Conservation (phyloP, 2,797 vertebrate genomes). For the Sternotherus odoratus region DNA sequence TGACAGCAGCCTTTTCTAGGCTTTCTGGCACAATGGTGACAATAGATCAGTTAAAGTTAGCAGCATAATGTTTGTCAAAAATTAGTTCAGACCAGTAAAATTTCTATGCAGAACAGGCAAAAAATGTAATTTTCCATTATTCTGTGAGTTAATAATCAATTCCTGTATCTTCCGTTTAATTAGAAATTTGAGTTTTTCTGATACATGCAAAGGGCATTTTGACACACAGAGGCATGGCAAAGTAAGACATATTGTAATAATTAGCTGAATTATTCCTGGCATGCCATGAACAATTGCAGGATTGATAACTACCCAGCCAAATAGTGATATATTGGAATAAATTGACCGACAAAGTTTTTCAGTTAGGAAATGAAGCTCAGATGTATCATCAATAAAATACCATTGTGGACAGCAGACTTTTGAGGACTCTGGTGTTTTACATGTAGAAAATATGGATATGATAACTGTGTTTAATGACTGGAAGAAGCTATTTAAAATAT, state of each 20-base stretch:
- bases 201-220: conserved; percentile 66
- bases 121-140: conserved; percentile 27
- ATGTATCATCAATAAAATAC: conserved; percentile 83
- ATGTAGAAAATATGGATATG: conserved; percentile 76
- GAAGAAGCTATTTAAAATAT: conserved; percentile 80
- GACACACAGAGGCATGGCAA: conserved; percentile 75
- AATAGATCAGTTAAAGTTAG: conserved; percentile 69
- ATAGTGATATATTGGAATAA: conserved; percentile 82
- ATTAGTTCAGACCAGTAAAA: conserved; percentile 27
- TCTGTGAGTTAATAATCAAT: conserved; percentile 69
- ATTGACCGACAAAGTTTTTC: conserved; percentile 84
- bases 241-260: conserved; percentile 86
- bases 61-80: conserved; percentile 66
- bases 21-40: conserved; percentile 49
- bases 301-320: conserved; percentile 82
- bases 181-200: conserved; percentile 58
- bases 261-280: conserved; percentile 85
- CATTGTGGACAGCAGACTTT: conserved; percentile 69
- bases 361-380: conserved; percentile 82
- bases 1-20: conserved; percentile 28
- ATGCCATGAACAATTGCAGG: conserved; percentile 83
- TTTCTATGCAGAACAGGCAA: conserved; percentile 10
- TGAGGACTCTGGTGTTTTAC: conserved; percentile 72
- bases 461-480: conserved; percentile 78
- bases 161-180: conserved; percentile 70